Conservation (phyloP, 2,888 invertebrate genomes). For the Pediacus dermestoides region DNA sequence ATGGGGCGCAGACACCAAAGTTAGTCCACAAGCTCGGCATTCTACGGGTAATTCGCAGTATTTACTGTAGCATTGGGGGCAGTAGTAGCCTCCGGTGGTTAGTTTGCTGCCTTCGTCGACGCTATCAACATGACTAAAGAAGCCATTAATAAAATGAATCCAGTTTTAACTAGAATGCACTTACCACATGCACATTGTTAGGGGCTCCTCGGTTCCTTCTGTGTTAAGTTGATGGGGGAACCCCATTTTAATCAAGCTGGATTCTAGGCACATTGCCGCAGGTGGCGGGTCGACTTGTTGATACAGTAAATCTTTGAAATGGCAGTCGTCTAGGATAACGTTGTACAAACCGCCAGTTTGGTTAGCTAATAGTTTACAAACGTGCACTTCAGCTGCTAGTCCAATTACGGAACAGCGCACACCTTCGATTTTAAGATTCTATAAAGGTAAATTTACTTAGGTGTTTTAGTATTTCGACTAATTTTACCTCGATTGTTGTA, state of each 20-base stretch:
- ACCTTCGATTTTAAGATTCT: slow-evolving; percentile 72
- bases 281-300: slow-evolving; percentile 68
- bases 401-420: slow-evolving; percentile 94
- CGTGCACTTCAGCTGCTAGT: slow-evolving; percentile 89
- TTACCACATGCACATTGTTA: slow-evolving; percentile 92
- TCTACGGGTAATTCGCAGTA: slow-evolving; percentile 98
- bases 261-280: slow-evolving; percentile 67
- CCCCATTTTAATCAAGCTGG: slow-evolving; percentile 92
- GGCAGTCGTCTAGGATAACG: slow-evolving; percentile 79
- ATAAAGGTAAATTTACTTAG: slow-evolving; percentile 23
- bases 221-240: slow-evolving; percentile 77
- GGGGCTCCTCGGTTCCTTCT: slow-evolving; percentile 58
- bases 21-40: slow-evolving; percentile 92
- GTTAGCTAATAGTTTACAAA: slow-evolving; percentile 81
- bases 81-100: slow-evolving; percentile 76
- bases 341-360: slow-evolving; percentile 86
- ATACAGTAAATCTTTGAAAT: slow-evolving; percentile 64
- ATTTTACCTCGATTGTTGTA: slow-evolving; percentile 69
- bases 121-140: slow-evolving; percentile 75
- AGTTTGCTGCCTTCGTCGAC: slow-evolving; percentile 64
- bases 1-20: slow-evolving; percentile 96
- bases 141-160: background rate
- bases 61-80: slow-evolving; percentile 95
- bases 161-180: slow-evolving; percentile 30
- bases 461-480: background rate